Conservation (phyloP, 2,113 vertebrate genomes). For the Clarias gariepinus region DNA sequence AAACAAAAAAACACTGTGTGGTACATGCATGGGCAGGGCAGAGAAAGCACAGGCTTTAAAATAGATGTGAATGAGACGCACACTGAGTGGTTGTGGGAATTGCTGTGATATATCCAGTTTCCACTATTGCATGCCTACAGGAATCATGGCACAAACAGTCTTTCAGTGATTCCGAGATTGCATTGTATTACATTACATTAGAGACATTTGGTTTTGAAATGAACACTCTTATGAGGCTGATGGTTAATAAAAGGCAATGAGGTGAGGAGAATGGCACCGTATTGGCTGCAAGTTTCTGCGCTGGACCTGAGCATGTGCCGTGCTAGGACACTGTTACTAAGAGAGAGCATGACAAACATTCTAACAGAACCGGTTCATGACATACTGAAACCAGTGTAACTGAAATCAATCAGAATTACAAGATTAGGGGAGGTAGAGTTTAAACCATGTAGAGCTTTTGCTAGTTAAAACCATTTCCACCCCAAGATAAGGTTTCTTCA, state of each 20-base stretch:
- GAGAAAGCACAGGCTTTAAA: not conserved
- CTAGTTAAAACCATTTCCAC: not conserved
- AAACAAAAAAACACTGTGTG: not conserved
- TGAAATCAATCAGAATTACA: not conserved
- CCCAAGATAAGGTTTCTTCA: not conserved
- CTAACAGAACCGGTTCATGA: slow-evolving; percentile 2
- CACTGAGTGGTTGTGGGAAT: not conserved
- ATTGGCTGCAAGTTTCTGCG: not conserved
- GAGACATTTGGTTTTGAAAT: not conserved
- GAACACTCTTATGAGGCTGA: not conserved
- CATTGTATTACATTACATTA: not conserved
- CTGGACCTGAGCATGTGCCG: not conserved
- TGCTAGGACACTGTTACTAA: slow-evolving; percentile 24
- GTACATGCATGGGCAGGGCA: not conserved
- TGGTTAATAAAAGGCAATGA: not conserved
- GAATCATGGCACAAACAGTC: not conserved
- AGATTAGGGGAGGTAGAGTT: not conserved
- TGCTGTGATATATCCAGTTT: not conserved
- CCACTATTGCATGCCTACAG: not conserved
- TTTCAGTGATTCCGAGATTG: not conserved
- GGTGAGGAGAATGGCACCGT: not conserved
- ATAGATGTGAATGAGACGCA: not conserved
- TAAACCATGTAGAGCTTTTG: not conserved
- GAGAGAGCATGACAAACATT: not conserved
- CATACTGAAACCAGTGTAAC: not conserved